Conservation (phyloP, 2,888 invertebrate genomes). For the Macrophya alboannulata region DNA sequence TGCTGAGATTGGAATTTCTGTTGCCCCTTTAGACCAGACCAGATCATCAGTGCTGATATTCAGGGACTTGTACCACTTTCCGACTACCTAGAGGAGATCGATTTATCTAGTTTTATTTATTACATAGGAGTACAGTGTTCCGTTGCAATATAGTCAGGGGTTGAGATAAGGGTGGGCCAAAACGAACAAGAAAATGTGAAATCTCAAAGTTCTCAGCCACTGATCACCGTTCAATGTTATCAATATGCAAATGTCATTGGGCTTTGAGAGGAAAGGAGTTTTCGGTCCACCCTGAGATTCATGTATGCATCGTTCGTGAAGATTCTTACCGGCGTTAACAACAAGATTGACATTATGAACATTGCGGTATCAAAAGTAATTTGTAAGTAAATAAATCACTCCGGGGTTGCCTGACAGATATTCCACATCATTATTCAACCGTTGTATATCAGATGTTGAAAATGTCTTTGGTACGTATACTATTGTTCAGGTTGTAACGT, state of each 20-base stretch:
- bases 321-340: not conserved
- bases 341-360: not conserved
- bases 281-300: not conserved
- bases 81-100: conserved; percentile 80
- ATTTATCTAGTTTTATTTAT: conserved; percentile 1
- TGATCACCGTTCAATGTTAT: not conserved
- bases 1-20: conserved; percentile 84
- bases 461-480: not conserved
- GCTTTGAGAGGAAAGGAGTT: not conserved
- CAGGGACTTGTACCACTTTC: conserved; percentile 84
- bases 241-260: not conserved
- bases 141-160: not conserved
- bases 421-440: conserved; percentile 24
- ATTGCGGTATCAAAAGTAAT: conserved; percentile 16
- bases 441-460: not conserved
- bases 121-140: not conserved
- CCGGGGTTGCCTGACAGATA: conserved; percentile 5
- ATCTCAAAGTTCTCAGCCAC: not conserved
- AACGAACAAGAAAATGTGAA: not conserved
- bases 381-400: conserved; percentile 13
- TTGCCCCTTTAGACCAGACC: conserved; percentile 82
- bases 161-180: not conserved
- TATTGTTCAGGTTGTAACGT: not conserved
- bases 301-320: not conserved
- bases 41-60: conserved; percentile 81